These are phyloP conservation scores for Leucophora obtusa DNA, from an alignment of 2,888 invertebrate species.

Conservation along the genomic window DNA sequence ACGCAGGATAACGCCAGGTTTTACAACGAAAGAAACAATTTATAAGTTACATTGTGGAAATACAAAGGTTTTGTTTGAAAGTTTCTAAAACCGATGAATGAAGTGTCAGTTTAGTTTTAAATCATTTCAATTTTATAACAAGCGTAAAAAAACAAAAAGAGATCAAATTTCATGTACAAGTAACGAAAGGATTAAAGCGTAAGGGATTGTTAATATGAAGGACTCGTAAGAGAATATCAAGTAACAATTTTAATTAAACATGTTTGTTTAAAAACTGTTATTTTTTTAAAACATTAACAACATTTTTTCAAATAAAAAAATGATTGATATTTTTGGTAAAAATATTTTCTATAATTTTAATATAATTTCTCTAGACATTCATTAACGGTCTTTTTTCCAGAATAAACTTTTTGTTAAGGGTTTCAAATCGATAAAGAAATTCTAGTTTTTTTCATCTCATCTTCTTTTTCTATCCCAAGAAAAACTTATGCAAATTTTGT, in stretches of 20 bases:
- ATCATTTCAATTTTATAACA: slow-evolving; percentile 48
- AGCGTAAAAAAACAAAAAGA: slow-evolving; percentile 33
- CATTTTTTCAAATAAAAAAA: slow-evolving; percentile 12
- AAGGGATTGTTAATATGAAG: slow-evolving; percentile 14
- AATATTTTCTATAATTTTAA: slow-evolving; percentile 47
- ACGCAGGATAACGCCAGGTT: slow-evolving; percentile 25
- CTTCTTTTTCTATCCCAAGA: background rate
- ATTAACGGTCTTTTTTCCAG: slow-evolving; percentile 38
- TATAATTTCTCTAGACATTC: slow-evolving; percentile 15
- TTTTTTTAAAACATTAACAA: slow-evolving; percentile 6
- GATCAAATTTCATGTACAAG: slow-evolving; percentile 48
- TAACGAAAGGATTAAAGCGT: slow-evolving; percentile 59
- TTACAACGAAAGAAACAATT: slow-evolving; percentile 9
- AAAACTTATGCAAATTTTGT: slow-evolving; percentile 58
- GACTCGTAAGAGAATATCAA: slow-evolving; percentile 41
- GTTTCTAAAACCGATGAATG: slow-evolving; percentile 26
- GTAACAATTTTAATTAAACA: slow-evolving; percentile 56
- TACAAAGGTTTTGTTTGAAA: slow-evolving; percentile 11
- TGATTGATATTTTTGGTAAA: slow-evolving; percentile 49
- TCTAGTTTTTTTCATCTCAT: background rate
- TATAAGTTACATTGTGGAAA: slow-evolving; percentile 22
- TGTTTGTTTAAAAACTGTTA: slow-evolving; percentile 11
- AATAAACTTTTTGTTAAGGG: background rate
- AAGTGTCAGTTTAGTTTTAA: slow-evolving; percentile 60
- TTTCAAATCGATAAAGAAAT: background rate